phyloP scores from a whole-genome alignment of 1,140 invertebrate species.

The Arion vulgaris region DNA sequence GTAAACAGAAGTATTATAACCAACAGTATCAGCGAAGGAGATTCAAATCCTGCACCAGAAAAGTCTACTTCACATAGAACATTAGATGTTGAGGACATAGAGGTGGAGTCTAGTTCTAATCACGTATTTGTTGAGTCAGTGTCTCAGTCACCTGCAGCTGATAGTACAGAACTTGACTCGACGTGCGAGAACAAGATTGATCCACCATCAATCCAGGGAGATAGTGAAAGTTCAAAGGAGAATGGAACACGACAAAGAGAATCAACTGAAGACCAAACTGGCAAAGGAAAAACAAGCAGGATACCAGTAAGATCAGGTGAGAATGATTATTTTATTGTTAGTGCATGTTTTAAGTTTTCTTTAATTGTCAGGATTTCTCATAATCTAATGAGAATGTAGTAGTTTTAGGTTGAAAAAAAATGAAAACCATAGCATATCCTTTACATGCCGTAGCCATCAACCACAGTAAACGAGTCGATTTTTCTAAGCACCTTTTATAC shows the following conservation, averaged over 20 bases:
- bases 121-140: background rate
- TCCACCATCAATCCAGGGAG: background rate
- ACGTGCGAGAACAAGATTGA: background rate
- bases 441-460: too few relatives aligned
- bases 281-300: slow-evolving; percentile 40
- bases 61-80: too few relatives aligned
- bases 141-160: background rate
- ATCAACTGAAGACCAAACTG: slow-evolving; percentile 10
- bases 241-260: background rate
- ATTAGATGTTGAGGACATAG: background rate
- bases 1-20: background rate
- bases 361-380: too few relatives aligned
- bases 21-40: background rate
- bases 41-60: too few relatives aligned
- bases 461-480: too few relatives aligned
- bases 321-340: too few relatives aligned
- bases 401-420: too few relatives aligned
- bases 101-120: background rate
- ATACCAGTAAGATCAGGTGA: slow-evolving; percentile 46
- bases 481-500: too few relatives aligned
- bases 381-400: too few relatives aligned
- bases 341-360: too few relatives aligned
- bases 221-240: background rate
- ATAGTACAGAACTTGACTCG: background rate
- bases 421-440: too few relatives aligned